These are phyloP conservation scores for Odontophorus gujanensis DNA, from an alignment of 2,113 vertebrate species.

Conservation along the genomic window DNA sequence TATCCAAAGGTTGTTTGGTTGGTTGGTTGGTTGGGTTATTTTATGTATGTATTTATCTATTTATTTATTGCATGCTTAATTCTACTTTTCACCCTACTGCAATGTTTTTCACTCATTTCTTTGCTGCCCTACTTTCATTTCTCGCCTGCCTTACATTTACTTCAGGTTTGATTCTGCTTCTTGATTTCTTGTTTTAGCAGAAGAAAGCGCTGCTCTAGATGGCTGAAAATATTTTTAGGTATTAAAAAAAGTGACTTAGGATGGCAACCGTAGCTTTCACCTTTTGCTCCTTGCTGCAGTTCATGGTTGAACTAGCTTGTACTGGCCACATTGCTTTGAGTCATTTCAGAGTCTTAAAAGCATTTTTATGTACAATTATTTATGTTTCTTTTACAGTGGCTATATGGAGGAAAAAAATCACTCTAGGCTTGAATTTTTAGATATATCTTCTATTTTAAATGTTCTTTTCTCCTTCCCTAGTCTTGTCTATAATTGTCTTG, in stretches of 20 bases:
- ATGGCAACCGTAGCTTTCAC: not conserved
- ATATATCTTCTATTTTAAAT: not conserved
- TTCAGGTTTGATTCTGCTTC: not conserved
- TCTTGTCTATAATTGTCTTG: not conserved
- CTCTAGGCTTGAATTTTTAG: not conserved
- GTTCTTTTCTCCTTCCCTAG: not conserved
- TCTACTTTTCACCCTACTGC: not conserved
- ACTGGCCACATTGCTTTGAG: not conserved
- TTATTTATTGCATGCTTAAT: not conserved
- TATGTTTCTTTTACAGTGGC: not conserved
- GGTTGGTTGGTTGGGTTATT: no score
- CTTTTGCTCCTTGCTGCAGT: not conserved
- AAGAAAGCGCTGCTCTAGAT: not conserved
- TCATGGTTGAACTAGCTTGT: not conserved
- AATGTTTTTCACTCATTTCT: not conserved
- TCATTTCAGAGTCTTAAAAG: not conserved
- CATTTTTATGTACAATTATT: not conserved
- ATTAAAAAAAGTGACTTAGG: not conserved
- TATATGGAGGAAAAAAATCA: not conserved
- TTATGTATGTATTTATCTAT: no score
- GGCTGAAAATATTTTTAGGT: not conserved
- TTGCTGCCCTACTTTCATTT: not conserved
- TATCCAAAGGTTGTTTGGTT: not conserved
- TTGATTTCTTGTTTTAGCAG: not conserved
- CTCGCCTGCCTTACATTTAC: not conserved